Conservation (phyloP, 2,888 invertebrate species). For the Listrodromus nycthemerus region DNA sequence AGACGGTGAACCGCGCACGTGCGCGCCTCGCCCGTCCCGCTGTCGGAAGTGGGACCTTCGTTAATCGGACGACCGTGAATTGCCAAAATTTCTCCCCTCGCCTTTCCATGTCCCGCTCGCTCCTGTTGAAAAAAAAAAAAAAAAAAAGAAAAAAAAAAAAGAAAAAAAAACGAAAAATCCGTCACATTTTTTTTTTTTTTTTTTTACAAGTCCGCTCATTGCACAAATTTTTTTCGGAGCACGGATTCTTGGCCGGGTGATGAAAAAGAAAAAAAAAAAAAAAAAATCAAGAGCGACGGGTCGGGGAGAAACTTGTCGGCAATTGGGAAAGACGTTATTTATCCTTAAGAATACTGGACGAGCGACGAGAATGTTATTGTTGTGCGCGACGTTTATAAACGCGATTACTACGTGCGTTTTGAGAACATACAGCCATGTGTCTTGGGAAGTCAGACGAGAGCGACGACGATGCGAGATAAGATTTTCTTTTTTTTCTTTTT, state of each 20-base stretch:
- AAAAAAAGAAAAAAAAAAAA: background rate
- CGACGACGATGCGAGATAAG: slow-evolving; percentile 18
- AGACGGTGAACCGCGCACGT: background rate
- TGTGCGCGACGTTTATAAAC: slow-evolving; percentile 61
- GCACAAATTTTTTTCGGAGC: background rate
- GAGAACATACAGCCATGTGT: slow-evolving; percentile 11
- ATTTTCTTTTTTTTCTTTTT: too few species aligned
- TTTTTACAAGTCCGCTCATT: background rate
- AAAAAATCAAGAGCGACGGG: background rate
- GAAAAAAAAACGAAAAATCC: too few species aligned
- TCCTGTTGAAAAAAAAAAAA: background rate
- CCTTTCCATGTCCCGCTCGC: background rate
- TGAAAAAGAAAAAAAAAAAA: too few species aligned
- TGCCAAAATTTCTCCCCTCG: background rate
- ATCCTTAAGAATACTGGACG: slow-evolving; percentile 69
- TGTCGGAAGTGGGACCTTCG: slow-evolving; percentile 36
- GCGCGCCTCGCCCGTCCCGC: slow-evolving; percentile 1
- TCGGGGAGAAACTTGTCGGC: slow-evolving; percentile 5
- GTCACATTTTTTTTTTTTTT: background rate
- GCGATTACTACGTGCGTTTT: slow-evolving; percentile 32
- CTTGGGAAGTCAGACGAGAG: slow-evolving; percentile 33
- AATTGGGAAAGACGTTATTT: slow-evolving; percentile 26
- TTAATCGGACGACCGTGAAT: slow-evolving; percentile 18
- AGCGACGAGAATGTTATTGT: slow-evolving; percentile 50
- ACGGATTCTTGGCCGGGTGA: background rate